Base-by-base conservation (phyloP, 2,888 invertebrate species). In the Caenorhabditis doughertyi region DNA sequence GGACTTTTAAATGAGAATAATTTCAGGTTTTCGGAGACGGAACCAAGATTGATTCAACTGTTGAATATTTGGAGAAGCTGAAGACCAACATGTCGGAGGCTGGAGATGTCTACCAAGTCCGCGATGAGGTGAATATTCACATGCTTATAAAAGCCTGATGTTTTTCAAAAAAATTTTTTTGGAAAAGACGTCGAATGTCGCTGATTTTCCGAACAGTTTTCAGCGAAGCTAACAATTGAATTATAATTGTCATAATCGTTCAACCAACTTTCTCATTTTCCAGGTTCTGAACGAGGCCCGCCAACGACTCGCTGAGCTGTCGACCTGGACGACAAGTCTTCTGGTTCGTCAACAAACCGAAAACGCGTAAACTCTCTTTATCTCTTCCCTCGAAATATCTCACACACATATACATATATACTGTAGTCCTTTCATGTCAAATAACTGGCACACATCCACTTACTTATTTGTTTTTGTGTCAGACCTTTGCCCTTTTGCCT, bases 21-120 rank as follows among this genome's bases (percentile, higher is more conserved):
- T 60, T 42, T 25, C 47, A 84, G 84, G 76, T 85, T 7, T 84
- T 85, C 70, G 87, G 87, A 9, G 85, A 85, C 39, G 83, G 77
- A 23, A 83, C 76, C 23, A 67, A 55, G 27, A 76, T 87, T 42
- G 85, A 85, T 18, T 29, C 68, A 18, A 82, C 84, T 27, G 81
- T 87, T 47, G 67, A 44, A 55, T 85, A 85, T 55, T 67, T 87
- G 53, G 83, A 85, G 47, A 62, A 65, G 9, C 70, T 87, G 56
- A 79, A 84, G 32, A 71, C 51, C 9, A 71, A 64, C 25, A 27
- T 87, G 25, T 51, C 70, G n/a, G 84, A 87, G 42, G 82, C 85
- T 16, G 76, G 84, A 13, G 68, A 82, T 47, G 83, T 87, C 23
- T 85, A 85, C 71, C 58, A 85, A 81, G 85, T 87, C 44, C 72